Evolutionary conservation across 2,888 invertebrate species (phyloP).

Genomic region (Ormyrus thymus): DNA sequence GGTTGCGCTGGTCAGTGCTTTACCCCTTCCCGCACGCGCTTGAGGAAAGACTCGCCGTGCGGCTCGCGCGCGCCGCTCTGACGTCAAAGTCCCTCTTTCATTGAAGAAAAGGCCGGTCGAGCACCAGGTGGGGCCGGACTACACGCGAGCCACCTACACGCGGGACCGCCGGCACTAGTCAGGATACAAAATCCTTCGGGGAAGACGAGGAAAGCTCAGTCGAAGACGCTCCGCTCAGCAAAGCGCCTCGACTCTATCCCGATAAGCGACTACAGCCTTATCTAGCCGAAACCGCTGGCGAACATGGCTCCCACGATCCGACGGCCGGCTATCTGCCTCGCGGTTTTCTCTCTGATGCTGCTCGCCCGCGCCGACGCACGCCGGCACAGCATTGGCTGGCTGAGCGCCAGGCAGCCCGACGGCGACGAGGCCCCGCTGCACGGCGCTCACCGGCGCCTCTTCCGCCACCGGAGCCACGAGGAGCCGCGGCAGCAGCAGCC

Average conservation of each 20-base stretch:
- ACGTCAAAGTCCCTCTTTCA: slow-evolving; percentile 22
- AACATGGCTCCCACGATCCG: neutral
- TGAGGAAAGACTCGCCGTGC: neutral
- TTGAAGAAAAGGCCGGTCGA: neutral
- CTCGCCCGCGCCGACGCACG: neutral
- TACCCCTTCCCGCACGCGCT: neutral
- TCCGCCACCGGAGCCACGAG: neutral
- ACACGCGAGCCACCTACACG: neutral
- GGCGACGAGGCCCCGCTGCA: too few relatives aligned
- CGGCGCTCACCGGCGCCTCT: too few relatives aligned
- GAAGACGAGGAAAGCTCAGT: slow-evolving; percentile 41
- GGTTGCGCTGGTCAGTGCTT: slow-evolving; percentile 37
- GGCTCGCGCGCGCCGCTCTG: neutral
- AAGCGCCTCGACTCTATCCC: neutral
- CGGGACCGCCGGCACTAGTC: slow-evolving; percentile 16
- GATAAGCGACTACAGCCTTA: too few relatives aligned
- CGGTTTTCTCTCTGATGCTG: neutral
- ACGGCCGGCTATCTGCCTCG: neutral
- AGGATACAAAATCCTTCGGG: slow-evolving; percentile 45
- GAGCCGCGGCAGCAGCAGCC: neutral
- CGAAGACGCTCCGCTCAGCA: slow-evolving; percentile 1
- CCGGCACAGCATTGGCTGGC: neutral
- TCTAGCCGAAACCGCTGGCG: too few relatives aligned
- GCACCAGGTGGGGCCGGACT: slow-evolving; percentile 13
- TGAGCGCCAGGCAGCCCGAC: neutral